These are phyloP conservation scores for Oncorhynchus nerka DNA, from an alignment of 2,113 vertebrate genomes.

Conservation along the genomic window DNA sequence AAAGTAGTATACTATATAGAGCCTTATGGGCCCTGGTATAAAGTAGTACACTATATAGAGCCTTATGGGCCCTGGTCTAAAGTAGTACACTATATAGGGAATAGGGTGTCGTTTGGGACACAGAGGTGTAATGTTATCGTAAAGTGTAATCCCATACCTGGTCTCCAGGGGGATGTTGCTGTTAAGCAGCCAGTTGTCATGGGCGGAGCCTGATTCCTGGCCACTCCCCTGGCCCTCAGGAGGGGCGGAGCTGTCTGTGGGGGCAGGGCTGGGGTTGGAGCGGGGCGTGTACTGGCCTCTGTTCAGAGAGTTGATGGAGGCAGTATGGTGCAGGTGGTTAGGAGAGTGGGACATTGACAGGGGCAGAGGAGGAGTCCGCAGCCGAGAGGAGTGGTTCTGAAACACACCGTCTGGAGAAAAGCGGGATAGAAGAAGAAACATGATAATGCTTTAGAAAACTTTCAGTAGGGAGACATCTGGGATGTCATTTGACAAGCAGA, in stretches of 20 bases:
- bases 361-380: conserved; percentile 89
- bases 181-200: conserved; percentile 99
- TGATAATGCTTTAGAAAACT: neutral
- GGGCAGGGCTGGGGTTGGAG: conserved; percentile 93
- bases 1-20: no score
- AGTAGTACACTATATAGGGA: no score
- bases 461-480: neutral
- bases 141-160: conserved; percentile 73
- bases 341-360: conserved; percentile 90
- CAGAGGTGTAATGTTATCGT: no score
- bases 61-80: no score
- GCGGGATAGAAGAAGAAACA: conserved; percentile 4
- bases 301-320: conserved; percentile 92
- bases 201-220: conserved; percentile 83
- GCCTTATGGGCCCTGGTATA: no score
- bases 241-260: conserved; percentile 89
- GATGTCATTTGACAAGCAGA: no score
- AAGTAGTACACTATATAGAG: no score
- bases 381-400: conserved; percentile 86
- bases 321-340: conserved; percentile 86
- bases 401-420: conserved; percentile 81
- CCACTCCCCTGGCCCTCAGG: conserved; percentile 82
- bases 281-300: conserved; percentile 91
- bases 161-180: conserved; percentile 99
- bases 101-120: no score